Evolutionary conservation across 2,113 vertebrate genomes (phyloP).

Genomic region (Mastomys coucha): DNA sequence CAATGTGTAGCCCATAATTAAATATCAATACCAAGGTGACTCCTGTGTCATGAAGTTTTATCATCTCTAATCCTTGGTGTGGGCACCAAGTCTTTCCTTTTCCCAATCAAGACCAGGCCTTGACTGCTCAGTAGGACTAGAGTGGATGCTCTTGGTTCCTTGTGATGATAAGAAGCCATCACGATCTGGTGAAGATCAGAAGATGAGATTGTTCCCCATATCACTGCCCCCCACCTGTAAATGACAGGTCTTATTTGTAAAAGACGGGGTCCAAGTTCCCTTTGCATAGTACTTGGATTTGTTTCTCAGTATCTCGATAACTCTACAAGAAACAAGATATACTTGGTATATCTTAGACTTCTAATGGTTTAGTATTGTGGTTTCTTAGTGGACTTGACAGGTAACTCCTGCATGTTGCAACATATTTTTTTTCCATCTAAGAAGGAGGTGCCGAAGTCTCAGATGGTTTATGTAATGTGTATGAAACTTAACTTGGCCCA

Average conservation of each 20-base stretch:
- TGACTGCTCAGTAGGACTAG: neutral
- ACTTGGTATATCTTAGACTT: neutral
- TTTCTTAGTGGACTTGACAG: neutral
- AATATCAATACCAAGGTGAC: neutral
- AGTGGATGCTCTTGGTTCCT: neutral
- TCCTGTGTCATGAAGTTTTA: neutral
- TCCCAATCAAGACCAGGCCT: neutral
- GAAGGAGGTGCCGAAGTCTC: neutral
- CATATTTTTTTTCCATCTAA: neutral
- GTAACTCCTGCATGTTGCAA: neutral
- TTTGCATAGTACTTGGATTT: neutral
- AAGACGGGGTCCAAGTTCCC: neutral
- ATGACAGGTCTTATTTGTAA: neutral
- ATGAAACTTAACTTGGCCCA: slow-evolving; percentile 12
- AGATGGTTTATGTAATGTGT: neutral
- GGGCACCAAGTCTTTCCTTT: slow-evolving; percentile 24
- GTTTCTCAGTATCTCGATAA: slow-evolving; percentile 26
- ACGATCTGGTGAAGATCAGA: neutral
- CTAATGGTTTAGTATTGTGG: neutral
- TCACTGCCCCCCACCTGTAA: neutral
- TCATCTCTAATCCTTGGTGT: neutral
- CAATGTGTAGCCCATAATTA: neutral
- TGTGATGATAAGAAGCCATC: neutral
- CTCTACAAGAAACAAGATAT: neutral
- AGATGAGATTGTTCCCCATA: neutral